Evolutionary conservation across 2,888 invertebrate genomes (phyloP).

Genomic region (Cloeon dipterum): DNA sequence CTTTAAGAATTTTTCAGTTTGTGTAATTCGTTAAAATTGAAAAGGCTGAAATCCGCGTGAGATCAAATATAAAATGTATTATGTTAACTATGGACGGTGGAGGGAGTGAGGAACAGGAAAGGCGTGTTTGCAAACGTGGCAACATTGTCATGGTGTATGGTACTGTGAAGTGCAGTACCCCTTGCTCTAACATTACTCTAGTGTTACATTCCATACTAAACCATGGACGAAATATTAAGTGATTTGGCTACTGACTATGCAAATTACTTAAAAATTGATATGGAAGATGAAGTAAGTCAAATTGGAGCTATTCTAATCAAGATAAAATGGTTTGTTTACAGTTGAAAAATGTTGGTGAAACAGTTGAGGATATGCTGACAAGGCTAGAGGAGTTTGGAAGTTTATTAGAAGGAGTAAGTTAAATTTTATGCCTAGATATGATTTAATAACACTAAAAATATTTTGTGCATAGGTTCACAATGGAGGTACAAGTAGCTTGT

Average conservation of each 20-base stretch:
- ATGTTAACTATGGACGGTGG: too few relatives aligned
- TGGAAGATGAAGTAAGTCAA: not conserved
- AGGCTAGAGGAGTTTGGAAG: conserved; percentile 39
- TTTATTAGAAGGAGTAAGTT: conserved; percentile 27
- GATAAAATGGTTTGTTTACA: conserved; percentile 8
- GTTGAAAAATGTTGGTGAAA: conserved; percentile 20
- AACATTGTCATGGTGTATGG: too few relatives aligned
- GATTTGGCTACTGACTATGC: not conserved
- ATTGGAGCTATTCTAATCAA: not conserved
- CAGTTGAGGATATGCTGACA: conserved; percentile 40
- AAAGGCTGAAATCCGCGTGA: too few relatives aligned
- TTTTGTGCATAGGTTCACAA: conserved; percentile 10
- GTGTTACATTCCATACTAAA: too few relatives aligned
- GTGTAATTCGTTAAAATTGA: too few relatives aligned
- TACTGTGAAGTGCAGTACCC: too few relatives aligned
- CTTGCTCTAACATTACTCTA: too few relatives aligned
- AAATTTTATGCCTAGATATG: not conserved
- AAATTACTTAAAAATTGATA: not conserved
- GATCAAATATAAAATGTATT: too few relatives aligned
- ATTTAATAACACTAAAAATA: too few relatives aligned
- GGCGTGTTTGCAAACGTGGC: too few relatives aligned
- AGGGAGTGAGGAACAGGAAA: too few relatives aligned
- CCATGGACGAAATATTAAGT: not conserved
- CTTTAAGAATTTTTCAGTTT: too few relatives aligned
- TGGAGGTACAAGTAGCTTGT: conserved; percentile 23